Evolutionary conservation across 2,113 vertebrate species (phyloP).

Genomic region (Rhipidura dahli): DNA sequence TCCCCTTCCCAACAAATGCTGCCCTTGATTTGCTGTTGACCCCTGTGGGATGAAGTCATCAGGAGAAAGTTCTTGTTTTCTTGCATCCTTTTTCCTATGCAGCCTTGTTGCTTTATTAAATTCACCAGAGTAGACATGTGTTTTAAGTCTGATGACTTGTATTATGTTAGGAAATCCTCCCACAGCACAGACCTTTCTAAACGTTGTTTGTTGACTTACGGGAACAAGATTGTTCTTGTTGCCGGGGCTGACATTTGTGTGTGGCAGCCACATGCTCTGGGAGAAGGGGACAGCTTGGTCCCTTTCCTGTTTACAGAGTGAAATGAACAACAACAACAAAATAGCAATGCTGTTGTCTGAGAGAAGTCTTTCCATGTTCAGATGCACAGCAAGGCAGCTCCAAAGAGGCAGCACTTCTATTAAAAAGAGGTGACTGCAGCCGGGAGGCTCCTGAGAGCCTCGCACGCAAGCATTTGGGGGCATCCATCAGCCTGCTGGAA

Average conservation of each 20-base stretch:
- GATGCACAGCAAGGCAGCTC: background rate
- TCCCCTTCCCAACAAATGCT: background rate
- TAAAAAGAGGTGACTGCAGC: background rate
- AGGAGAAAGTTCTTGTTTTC: constrained; percentile 45
- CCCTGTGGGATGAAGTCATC: constrained; percentile 33
- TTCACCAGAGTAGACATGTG: background rate
- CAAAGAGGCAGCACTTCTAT: background rate
- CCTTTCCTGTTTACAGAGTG: background rate
- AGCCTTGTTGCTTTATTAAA: background rate
- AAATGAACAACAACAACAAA: background rate
- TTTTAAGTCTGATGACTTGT: constrained; percentile 18
- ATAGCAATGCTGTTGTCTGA: background rate
- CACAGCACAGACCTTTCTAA: constrained; percentile 36
- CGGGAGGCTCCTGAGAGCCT: background rate
- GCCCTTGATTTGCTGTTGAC: background rate
- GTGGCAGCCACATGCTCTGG: background rate
- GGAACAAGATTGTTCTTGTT: background rate
- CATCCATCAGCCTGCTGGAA: background rate
- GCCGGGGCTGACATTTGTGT: background rate
- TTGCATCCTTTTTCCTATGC: background rate
- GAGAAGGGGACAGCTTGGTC: background rate
- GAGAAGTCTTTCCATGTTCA: background rate
- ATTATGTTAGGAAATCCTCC: constrained; percentile 36
- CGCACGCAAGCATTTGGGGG: accelerated
- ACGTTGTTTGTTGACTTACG: constrained; percentile 27